phyloP scores from a whole-genome alignment of 1,140 invertebrate species.

The Bombus pascuorum region DNA sequence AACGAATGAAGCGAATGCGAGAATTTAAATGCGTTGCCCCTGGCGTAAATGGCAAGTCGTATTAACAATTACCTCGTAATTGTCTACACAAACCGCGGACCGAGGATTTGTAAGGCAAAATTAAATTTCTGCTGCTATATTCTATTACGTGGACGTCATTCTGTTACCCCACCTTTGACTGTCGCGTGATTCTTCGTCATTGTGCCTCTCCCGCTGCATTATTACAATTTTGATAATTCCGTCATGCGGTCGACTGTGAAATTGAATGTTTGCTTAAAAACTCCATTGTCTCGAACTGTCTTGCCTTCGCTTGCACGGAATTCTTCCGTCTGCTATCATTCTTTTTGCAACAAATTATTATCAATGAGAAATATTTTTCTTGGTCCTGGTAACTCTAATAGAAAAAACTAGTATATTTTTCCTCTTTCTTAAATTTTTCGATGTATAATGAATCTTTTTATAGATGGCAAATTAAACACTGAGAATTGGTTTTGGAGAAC shows the following conservation, averaged over 20 bases:
- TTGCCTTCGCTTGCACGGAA: neutral
- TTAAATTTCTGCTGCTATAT: slow-evolving; percentile 52
- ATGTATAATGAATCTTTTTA: neutral
- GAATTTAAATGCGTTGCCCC: slow-evolving; percentile 43
- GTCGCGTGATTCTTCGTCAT: slow-evolving; percentile 25
- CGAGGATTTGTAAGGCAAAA: slow-evolving; percentile 57
- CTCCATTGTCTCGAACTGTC: slow-evolving; percentile 7
- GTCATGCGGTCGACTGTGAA: slow-evolving; percentile 1
- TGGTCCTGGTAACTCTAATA: too few species aligned
- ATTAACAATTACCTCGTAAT: slow-evolving; percentile 65
- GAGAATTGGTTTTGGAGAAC: too few species aligned
- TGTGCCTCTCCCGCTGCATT: slow-evolving; percentile 13
- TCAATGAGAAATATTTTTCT: too few species aligned
- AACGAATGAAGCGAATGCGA: slow-evolving; percentile 39
- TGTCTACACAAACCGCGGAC: slow-evolving; percentile 48
- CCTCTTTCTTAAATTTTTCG: neutral
- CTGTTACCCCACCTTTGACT: neutral
- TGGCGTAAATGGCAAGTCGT: slow-evolving; percentile 52
- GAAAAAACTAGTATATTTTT: too few species aligned
- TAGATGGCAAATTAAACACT: neutral
- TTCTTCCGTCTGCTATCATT: neutral
- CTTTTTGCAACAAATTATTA: too few species aligned
- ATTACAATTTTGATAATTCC: slow-evolving; percentile 51
- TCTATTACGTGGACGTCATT: slow-evolving; percentile 47
- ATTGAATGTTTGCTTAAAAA: slow-evolving; percentile 37